phyloP scores from a whole-genome alignment of 2,113 vertebrate species.

The Scortum barcoo region DNA sequence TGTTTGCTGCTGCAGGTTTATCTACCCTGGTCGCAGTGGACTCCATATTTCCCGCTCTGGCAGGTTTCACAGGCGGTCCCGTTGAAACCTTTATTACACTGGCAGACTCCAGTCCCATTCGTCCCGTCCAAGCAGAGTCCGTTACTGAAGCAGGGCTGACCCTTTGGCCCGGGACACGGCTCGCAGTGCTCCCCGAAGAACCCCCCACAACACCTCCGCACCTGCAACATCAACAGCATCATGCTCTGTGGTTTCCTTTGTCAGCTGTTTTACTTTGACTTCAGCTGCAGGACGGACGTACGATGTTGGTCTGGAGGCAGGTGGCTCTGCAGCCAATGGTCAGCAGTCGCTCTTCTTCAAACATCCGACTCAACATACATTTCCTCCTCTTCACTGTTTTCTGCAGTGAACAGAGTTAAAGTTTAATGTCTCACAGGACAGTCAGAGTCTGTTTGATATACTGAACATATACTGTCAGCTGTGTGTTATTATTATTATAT shows the following conservation, averaged over 20 bases:
- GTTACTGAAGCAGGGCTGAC: conserved; percentile 85
- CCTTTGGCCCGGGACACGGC: conserved; percentile 86
- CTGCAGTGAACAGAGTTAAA: conserved; percentile 66
- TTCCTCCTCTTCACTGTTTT: conserved; percentile 15
- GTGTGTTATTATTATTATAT: too few species aligned
- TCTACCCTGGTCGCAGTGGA: conserved; percentile 91
- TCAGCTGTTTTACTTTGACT: not conserved
- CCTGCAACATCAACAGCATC: conserved; percentile 81
- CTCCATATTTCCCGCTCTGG: conserved; percentile 83
- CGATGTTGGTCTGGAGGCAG: conserved; percentile 83
- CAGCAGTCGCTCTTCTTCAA: conserved; percentile 68
- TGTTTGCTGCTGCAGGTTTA: not conserved
- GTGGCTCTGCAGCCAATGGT: conserved; percentile 84
- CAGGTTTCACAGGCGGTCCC: conserved; percentile 93
- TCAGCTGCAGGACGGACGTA: conserved; percentile 63
- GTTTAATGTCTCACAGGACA: not conserved
- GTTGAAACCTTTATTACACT: conserved; percentile 83
- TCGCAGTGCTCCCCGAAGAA: conserved; percentile 92
- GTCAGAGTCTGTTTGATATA: too few species aligned
- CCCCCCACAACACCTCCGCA: conserved; percentile 86
- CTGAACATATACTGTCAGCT: too few species aligned
- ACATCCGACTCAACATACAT: conserved; percentile 80
- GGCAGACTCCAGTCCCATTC: conserved; percentile 87
- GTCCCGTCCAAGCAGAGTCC: conserved; percentile 89
- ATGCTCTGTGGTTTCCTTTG: not conserved